Conservation (phyloP, 2,113 vertebrate genomes). For the Cyprinodon tularosa region DNA sequence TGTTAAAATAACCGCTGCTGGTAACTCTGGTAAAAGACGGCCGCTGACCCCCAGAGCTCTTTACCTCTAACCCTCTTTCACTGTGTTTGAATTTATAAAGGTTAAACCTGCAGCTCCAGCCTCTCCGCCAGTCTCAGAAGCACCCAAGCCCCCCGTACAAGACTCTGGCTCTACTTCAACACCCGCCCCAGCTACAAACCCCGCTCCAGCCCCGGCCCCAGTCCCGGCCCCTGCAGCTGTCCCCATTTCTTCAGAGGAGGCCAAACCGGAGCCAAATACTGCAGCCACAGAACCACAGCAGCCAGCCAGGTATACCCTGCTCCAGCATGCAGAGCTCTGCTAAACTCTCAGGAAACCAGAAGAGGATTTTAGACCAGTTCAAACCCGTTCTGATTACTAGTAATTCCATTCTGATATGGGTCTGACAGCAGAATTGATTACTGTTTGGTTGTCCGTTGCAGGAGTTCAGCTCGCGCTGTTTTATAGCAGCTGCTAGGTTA, state of each 20-base stretch:
- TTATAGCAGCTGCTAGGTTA: not conserved
- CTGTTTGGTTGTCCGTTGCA: not conserved
- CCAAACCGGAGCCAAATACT: constrained; percentile 63
- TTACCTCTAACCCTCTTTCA: not conserved
- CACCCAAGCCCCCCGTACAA: constrained; percentile 66
- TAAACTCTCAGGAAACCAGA: not conserved
- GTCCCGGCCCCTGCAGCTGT: constrained; percentile 53
- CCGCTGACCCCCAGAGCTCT: too few species aligned
- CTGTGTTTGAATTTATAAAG: constrained; percentile 1
- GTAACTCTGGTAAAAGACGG: too few species aligned
- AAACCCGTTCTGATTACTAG: not conserved
- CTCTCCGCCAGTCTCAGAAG: constrained; percentile 61
- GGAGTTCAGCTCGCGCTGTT: not conserved
- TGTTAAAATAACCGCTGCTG: too few species aligned
- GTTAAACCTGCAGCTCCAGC: constrained; percentile 68
- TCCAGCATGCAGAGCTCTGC: not conserved
- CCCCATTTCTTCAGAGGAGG: constrained; percentile 64
- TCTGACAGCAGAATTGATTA: not conserved
- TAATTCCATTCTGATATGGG: not conserved
- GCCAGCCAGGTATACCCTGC: constrained; percentile 59
- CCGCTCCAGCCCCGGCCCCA: constrained; percentile 31
- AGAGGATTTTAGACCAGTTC: not conserved
- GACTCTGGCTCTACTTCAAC: constrained; percentile 71
- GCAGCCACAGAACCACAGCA: constrained; percentile 63
- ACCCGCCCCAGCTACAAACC: constrained; percentile 52